Base-by-base conservation (phyloP, 2,113 vertebrate genomes). In the Acanthisitta chloris region DNA sequence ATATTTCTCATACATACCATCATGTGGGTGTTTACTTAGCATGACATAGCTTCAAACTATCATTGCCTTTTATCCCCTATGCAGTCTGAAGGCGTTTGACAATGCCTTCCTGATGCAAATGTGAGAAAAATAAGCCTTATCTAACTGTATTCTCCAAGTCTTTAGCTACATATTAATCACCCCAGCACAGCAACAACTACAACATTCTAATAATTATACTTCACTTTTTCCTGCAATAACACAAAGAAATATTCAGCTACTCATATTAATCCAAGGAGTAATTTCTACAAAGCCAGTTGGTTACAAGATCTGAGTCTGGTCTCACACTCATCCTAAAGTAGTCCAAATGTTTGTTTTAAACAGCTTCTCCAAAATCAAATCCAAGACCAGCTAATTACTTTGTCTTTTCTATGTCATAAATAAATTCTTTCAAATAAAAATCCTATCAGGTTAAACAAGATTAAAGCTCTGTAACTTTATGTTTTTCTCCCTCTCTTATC, bases 1-100 rank as follows among this genome's bases (percentile, higher is more conserved):
- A 36, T 94, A 43, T 79, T 62, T 92, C 88, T 96, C 48, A 88
- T 81, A 57, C 72, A 79, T 48, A 52, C 26, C 62, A 40, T 57
- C 81, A 45, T 64, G 95, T 94, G 92, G 93, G 92, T 96, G 93
- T 95, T 96, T 92, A 81, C 94, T 96, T 94, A 96, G 81, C 72
- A 88, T 94, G 89, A 86, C 86, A 92, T 19, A 90, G 57, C 87
- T 96, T 81, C 81, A 92, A 96, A 90, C 34, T 62, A 74, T 80
- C 95, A 43, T 79, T 86, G 85, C 67, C 46, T 95, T 86, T 90
- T 71, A 93, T 92, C 66, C 85, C 96, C 93, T 83, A 94, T 43
- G 21, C 79, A 96, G 70, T 88, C 65, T 96, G 94, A 86, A 95
- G 94, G 92, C 70, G 61, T 97, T 76, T 87, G 70, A 88, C 95